phyloP scores from a whole-genome alignment of 2,113 vertebrate species.

The Puma concolor region DNA sequence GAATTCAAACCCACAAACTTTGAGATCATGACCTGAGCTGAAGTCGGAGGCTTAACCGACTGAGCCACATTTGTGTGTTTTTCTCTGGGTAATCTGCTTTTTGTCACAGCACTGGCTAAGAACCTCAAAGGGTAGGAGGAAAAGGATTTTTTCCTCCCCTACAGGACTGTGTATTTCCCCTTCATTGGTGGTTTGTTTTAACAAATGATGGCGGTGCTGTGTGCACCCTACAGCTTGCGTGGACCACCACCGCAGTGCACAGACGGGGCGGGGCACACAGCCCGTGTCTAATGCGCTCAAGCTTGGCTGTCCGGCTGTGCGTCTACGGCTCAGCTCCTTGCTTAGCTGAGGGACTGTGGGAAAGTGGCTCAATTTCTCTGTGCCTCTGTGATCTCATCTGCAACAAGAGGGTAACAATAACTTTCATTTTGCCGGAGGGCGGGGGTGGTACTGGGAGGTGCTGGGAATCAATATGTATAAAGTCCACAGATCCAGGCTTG shows the following conservation, averaged over 20 bases:
- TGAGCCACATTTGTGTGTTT: background rate
- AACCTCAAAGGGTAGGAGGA: no score
- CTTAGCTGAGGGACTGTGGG: accelerated
- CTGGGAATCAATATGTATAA: background rate
- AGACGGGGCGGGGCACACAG: accelerated
- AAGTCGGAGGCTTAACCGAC: no score
- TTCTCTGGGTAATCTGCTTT: background rate
- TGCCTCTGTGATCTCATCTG: background rate
- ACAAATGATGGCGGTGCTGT: no score
- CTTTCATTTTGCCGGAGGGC: background rate
- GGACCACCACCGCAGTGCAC: accelerated
- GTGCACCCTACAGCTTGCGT: accelerated
- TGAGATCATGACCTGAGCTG: no score
- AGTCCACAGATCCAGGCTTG: background rate
- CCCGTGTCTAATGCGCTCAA: background rate
- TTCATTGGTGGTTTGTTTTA: background rate
- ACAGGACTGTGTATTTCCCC: background rate
- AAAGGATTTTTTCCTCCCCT: background rate
- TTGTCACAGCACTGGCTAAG: background rate
- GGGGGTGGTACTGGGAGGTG: no score
- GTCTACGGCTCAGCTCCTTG: accelerated
- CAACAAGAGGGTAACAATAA: background rate
- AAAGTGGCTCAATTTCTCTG: accelerated
- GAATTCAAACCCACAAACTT: no score
- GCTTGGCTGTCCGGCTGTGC: accelerated